Conservation (phyloP, 2,888 invertebrate genomes). For the Nesidiocoris tenuis region DNA sequence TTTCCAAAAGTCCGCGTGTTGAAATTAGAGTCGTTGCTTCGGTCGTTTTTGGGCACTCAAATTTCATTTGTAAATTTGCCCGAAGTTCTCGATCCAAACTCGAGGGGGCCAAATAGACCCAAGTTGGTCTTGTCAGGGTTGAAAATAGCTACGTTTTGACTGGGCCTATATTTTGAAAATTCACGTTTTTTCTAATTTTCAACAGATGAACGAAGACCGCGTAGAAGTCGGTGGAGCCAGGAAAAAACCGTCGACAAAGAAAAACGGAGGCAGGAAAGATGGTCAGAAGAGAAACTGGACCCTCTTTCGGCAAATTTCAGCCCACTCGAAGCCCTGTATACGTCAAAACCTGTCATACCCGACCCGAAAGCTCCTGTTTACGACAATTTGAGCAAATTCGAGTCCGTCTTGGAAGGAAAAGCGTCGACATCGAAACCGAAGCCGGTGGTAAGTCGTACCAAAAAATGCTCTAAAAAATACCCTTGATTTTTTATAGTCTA, state of each 20-base stretch:
- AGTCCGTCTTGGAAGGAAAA: constrained; percentile 51
- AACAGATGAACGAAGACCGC: background rate
- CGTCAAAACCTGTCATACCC: constrained; percentile 60
- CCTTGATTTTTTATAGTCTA: no score
- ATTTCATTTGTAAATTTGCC: no score
- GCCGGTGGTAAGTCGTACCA: background rate
- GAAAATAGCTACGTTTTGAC: no score
- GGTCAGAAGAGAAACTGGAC: constrained; percentile 55
- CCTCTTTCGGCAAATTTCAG: constrained; percentile 60
- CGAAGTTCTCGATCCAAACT: no score
- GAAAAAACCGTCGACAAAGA: background rate
- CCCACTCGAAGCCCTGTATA: constrained; percentile 69
- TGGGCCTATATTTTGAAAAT: no score
- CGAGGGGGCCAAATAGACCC: no score
- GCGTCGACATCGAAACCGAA: background rate
- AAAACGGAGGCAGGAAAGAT: background rate
- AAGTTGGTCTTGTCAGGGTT: no score
- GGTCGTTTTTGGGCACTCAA: no score
- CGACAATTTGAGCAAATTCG: constrained; percentile 69
- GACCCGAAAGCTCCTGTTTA: constrained; percentile 62
- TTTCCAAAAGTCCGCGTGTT: no score
- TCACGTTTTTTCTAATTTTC: no score
- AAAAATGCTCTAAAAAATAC: no score
- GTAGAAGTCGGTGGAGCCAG: constrained; percentile 7
- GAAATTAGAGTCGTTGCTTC: no score